phyloP scores from a whole-genome alignment of 2,113 vertebrate species.

The Ophiodon elongatus region DNA sequence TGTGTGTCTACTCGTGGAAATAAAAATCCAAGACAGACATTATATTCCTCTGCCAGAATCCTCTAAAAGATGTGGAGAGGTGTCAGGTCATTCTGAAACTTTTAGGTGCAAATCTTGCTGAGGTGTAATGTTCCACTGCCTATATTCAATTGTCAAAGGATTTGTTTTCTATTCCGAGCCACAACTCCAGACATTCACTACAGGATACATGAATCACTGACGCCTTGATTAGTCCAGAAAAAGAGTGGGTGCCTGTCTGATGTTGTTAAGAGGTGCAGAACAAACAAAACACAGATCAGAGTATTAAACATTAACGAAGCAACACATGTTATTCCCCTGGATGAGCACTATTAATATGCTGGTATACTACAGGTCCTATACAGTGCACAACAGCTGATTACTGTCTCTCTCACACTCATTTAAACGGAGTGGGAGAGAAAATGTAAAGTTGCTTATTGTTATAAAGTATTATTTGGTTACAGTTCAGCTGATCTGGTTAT shows the following conservation, averaged over 20 bases:
- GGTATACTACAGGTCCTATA: background rate
- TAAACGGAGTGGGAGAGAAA: background rate
- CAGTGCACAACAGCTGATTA: constrained; percentile 23
- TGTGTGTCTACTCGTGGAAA: constrained; percentile 25
- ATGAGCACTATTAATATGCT: constrained; percentile 14
- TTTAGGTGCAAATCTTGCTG: constrained; percentile 9
- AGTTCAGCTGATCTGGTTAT: background rate
- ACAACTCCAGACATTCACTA: constrained; percentile 17
- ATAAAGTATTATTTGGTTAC: constrained; percentile 7
- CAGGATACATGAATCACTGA: constrained; percentile 42
- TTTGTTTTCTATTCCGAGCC: background rate
- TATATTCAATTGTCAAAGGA: background rate
- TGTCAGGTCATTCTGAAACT: constrained; percentile 44
- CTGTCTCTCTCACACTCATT: background rate
- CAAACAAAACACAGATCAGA: constrained; percentile 8
- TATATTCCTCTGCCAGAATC: background rate
- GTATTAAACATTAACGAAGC: background rate
- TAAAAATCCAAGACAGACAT: constrained; percentile 3
- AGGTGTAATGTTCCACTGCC: background rate
- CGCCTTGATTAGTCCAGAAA: constrained; percentile 55
- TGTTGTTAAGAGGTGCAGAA: constrained; percentile 5
- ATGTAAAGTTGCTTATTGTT: constrained; percentile 44
- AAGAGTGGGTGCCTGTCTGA: constrained; percentile 11
- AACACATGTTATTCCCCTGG: background rate
- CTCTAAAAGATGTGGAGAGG: background rate